Base-by-base conservation (phyloP, 2,113 vertebrate genomes). In the Paradisaea rubra region DNA sequence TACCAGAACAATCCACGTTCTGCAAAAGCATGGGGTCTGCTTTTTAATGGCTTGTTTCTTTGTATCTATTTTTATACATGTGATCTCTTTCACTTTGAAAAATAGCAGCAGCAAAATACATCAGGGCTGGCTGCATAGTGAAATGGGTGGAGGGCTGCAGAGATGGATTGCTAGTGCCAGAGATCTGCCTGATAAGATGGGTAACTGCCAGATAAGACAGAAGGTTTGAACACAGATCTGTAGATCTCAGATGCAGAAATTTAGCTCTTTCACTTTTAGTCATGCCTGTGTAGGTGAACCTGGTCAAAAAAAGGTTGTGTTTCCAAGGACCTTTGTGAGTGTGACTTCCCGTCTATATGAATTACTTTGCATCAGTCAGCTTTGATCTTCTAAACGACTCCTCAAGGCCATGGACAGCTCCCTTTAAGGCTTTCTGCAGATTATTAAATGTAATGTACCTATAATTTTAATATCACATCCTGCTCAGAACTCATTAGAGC, bases 51-150 rank as follows among this genome's bases (percentile, higher is more conserved):
- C 68, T 86, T 70, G 19, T 30, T 86, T 77, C 90, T 91, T 96
- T 93, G 45, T 73, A 50, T 63, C 86, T 96, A 59, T 88, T 94
- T 96, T 90, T 88, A 45, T 63, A 33, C 77, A 73, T 73, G 88
- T 95, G 88, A 90, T 93, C 79, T 90, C 52, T 81, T 90, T 76
- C 68, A 66, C 92, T 96, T 83, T 81, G 82, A 92, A 94, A 96
- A 91, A 90, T 63, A 57, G 4, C 82, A 70, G 13, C 71, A 88
- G 68, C 39, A 73, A 81, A 83, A 92, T 81, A 47, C 44, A 90
- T 54, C 60, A 54, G 66, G 68, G 56, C 39, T 86, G 92, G 63
- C n/a, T 86, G 66, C 68, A 28, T 19, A 86, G 88, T 70, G 80
- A 73, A 81, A 93, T 54, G 82, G 82, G 92, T 78, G 71, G 86